Base-by-base conservation (phyloP, 2,888 invertebrate species). In the Noctua pronuba region DNA sequence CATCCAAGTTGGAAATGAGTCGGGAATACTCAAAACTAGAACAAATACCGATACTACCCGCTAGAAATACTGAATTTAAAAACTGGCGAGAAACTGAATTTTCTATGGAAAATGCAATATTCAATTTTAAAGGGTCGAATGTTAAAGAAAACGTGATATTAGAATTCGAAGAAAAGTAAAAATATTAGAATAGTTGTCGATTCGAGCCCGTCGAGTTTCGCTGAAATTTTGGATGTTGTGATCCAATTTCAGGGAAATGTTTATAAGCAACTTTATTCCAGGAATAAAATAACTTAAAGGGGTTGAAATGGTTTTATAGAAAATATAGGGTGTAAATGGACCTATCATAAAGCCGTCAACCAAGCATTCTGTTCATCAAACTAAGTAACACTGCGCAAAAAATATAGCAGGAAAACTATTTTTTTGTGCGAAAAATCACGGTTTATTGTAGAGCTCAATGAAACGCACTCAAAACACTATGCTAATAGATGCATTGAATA, bases 1-100 rank as follows among this genome's bases (percentile, higher is more conserved):
- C 52, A 49, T 2, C 44, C 67, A 79, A 81, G 31, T 75, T 75
- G 38, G 16, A 85, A 85, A 72, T 79, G 60, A 74, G 82, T 85
- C 79, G 38, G 7, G 13, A 13, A 16, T 16, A 44, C 44, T 11
- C 11, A 41, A 77, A 68, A 65, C 77, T 75, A 66, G 46, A 85
- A 78, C 77, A 81, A 81, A 85, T 85, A 64, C 85, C 58, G 49
- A 73, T 80, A 71, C n/a, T 58, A 46, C 10, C 8, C 13, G 8
- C 38, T 64, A 55, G 68, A 76, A 74, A 72, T 4, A 71, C n/a
- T 46, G 38, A 52, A 79, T 65, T 80, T 62, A 60, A 72, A 77
- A 77, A 67, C 35, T 49, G 18, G 21, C 16, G 13, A 10, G 10
- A 64, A 66, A 69, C 28, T 24, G 8, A 1, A 7, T 31, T 52